phyloP scores from a whole-genome alignment of 2,797 vertebrate genomes.

The Tachyglossus aculeatus region DNA sequence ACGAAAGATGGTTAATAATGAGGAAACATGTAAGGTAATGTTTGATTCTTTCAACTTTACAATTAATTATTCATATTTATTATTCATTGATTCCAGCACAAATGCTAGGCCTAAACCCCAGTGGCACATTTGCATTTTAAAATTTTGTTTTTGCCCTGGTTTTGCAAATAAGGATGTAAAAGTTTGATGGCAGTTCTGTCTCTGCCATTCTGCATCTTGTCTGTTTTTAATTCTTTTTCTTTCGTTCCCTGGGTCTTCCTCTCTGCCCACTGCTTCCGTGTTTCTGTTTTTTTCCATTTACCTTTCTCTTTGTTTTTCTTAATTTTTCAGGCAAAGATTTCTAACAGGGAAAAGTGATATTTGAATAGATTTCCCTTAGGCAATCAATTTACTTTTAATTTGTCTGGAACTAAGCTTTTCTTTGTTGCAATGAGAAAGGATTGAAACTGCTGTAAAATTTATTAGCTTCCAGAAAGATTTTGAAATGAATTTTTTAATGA shows the following conservation, averaged over 20 bases:
- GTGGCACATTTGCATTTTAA: conserved; percentile 77
- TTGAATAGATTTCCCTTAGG: conserved; percentile 78
- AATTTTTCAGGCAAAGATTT: conserved; percentile 72
- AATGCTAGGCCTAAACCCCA: conserved; percentile 69
- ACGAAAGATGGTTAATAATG: conserved; percentile 66
- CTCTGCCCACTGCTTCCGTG: conserved; percentile 34
- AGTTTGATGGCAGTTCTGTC: conserved; percentile 52
- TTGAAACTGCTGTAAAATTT: conserved; percentile 89
- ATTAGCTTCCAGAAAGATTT: conserved; percentile 87
- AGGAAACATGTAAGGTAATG: conserved; percentile 66
- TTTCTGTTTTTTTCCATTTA: conserved; percentile 31
- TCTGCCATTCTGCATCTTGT: conserved; percentile 20
- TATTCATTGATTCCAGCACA: conserved; percentile 78
- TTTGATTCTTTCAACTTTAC: conserved; percentile 75
- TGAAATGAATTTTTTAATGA: conserved; percentile 87
- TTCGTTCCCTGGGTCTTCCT: conserved; percentile 8
- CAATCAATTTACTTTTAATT: conserved; percentile 89
- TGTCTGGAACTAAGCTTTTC: conserved; percentile 81
- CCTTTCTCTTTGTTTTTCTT: conserved; percentile 11
- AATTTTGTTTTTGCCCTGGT: conserved; percentile 59
- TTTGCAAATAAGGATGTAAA: conserved; percentile 72
- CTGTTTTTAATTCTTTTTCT: conserved; percentile 39
- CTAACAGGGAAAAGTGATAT: conserved; percentile 77
- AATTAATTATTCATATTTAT: conserved; percentile 77
- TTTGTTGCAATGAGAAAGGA: conserved; percentile 80